Conservation (phyloP, 2,888 invertebrate species). For the Odontocerum albicorne region DNA sequence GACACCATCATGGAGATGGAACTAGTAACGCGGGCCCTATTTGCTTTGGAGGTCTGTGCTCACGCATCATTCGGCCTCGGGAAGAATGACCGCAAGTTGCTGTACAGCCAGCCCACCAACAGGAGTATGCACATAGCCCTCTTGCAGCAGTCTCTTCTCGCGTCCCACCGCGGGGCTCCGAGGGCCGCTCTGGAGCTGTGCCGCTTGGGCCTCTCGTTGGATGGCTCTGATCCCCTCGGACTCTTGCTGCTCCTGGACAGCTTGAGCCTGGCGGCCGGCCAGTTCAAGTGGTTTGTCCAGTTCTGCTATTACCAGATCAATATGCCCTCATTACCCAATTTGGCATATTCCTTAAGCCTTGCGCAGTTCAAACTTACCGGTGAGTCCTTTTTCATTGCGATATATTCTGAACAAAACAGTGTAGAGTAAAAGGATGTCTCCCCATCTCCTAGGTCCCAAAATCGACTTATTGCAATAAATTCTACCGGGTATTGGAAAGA, state of each 20-base stretch:
- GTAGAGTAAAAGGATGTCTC: no score
- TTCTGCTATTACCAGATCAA: no score
- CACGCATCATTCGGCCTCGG: slow-evolving; percentile 5
- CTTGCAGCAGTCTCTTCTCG: background rate
- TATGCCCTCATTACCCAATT: background rate
- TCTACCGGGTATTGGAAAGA: no score
- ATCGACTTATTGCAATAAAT: no score
- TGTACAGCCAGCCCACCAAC: background rate
- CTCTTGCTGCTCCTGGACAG: background rate
- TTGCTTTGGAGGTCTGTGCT: background rate
- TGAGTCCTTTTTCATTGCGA: no score
- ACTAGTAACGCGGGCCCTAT: background rate
- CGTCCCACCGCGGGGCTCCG: background rate
- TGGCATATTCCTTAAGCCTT: background rate
- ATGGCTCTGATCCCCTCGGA: background rate
- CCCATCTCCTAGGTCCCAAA: no score
- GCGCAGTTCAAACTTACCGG: no score
- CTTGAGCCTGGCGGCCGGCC: background rate
- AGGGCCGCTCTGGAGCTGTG: background rate
- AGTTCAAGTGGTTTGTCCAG: background rate
- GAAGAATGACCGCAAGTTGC: background rate
- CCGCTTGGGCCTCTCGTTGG: background rate
- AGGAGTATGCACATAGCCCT: background rate
- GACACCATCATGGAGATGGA: slow-evolving; percentile 5
- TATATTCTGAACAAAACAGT: no score